A percentile compares a stretch with the other conserved stretches of the same genome.
Conservation (phyloP, 2,113 vertebrate species). For the Saccopteryx bilineata region DNA sequence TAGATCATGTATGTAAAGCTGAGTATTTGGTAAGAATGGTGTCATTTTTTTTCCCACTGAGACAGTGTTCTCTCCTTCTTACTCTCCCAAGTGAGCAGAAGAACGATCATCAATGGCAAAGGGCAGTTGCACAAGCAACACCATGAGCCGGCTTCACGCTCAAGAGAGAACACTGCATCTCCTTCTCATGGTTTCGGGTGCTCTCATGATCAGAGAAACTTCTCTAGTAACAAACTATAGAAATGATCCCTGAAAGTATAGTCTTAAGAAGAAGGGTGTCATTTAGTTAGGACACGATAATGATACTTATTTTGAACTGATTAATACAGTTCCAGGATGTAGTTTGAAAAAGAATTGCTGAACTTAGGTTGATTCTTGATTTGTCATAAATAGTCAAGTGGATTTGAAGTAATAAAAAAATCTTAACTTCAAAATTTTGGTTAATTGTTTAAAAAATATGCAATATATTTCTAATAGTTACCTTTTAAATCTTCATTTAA, state of each 20-base stretch:
- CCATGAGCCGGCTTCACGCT: too few relatives aligned
- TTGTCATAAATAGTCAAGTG: not conserved
- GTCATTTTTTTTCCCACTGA: too few relatives aligned
- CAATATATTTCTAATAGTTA: not conserved
- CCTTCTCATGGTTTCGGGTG: too few relatives aligned
- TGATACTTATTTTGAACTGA: not conserved
- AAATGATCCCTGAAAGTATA: too few relatives aligned
- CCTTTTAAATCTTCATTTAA: constrained; percentile 24
- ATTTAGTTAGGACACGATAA: not conserved
- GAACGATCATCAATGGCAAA: too few relatives aligned
- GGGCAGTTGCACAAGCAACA: too few relatives aligned
- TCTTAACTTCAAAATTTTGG: constrained; percentile 30
- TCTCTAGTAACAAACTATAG: too few relatives aligned
- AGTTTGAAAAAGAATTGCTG: constrained; percentile 44
- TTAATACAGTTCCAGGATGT: constrained; percentile 27
- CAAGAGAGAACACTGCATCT: too few relatives aligned
- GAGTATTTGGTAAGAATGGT: not conserved
- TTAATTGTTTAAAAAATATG: constrained; percentile 24
- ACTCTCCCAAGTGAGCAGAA: too few relatives aligned
- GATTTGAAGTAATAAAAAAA: constrained; percentile 24
- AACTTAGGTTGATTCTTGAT: not conserved
- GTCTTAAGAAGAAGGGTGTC: not conserved
- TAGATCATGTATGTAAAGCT: not conserved
- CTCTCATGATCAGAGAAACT: too few relatives aligned
- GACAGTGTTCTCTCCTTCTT: not conserved